Evolutionary conservation across 1,140 invertebrate genomes (phyloP).

Genomic region (Papilio polyxenes): DNA sequence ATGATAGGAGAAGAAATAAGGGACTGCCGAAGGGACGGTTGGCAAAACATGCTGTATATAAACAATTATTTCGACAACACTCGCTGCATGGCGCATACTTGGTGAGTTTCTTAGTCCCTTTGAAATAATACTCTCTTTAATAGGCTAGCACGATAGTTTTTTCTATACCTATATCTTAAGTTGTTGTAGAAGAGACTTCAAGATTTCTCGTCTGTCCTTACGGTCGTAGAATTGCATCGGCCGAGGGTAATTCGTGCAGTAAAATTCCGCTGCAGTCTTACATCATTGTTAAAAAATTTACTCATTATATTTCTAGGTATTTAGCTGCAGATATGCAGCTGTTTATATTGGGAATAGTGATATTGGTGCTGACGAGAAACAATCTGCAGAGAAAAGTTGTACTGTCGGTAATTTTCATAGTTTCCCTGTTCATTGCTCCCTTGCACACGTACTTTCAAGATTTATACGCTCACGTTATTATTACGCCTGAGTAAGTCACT

Average conservation of each 20-base stretch:
- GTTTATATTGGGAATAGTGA: slow-evolving; percentile 41
- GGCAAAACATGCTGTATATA: slow-evolving; percentile 83
- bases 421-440: slow-evolving; percentile 11
- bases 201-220: no score
- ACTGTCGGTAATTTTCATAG: not conserved
- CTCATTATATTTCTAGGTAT: slow-evolving; percentile 46
- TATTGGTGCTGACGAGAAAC: slow-evolving; percentile 37
- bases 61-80: slow-evolving; percentile 78
- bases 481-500: slow-evolving; percentile 49
- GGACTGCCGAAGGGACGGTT: slow-evolving; percentile 82
- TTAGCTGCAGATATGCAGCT: slow-evolving; percentile 50
- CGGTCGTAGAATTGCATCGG: no score
- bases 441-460: slow-evolving; percentile 38
- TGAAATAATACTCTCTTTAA: not conserved
- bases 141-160: no score
- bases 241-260: not conserved
- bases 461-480: slow-evolving; percentile 38
- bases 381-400: not conserved
- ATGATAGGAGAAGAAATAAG: slow-evolving; percentile 59
- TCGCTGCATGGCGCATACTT: slow-evolving; percentile 58
- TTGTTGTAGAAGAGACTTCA: no score
- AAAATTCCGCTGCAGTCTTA: not conserved
- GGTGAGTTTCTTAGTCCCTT: slow-evolving; percentile 45
- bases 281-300: not conserved
- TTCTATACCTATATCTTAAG: no score